Percentiles rank a stretch among this genome's conserved stretches.
phyloP scores from a whole-genome alignment of 2,797 vertebrate genomes.

The Botia almorhae region DNA sequence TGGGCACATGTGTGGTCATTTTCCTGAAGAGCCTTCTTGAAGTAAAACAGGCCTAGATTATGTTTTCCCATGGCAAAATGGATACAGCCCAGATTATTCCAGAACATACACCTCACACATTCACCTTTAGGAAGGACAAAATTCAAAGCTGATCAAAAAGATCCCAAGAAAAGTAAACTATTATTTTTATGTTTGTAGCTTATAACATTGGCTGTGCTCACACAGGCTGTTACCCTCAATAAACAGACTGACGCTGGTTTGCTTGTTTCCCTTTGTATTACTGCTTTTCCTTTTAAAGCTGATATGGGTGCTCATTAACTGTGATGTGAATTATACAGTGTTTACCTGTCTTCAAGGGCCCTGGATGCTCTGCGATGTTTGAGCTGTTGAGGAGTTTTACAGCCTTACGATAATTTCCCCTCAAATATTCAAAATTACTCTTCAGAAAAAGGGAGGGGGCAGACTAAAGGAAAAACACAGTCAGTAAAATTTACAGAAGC shows the following conservation, averaged over 20 bases:
- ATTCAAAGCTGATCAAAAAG: background rate
- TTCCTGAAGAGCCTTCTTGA: constrained; percentile 98
- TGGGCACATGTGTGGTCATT: constrained; percentile 93
- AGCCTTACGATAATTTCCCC: constrained; percentile 98
- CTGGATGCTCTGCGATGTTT: constrained; percentile 96
- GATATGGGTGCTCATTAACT: background rate
- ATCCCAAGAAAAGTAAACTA: too few relatives aligned
- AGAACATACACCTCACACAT: constrained; percentile 98
- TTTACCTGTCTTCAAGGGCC: constrained; percentile 95
- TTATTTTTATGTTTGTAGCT: too few relatives aligned
- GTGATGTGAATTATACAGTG: background rate
- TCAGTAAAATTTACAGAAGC: too few relatives aligned
- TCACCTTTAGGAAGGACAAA: constrained; percentile 79
- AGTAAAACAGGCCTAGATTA: constrained; percentile 98
- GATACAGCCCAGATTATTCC: constrained; percentile 99
- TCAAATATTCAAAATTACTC: constrained; percentile 98
- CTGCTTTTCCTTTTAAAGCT: background rate
- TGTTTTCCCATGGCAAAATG: constrained; percentile 99
- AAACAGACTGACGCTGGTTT: background rate
- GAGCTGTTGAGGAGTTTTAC: constrained; percentile 96
- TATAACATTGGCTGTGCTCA: too few relatives aligned
- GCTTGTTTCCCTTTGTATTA: too few relatives aligned
- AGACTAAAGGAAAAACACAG: constrained; percentile 79
- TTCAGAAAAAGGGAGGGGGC: constrained; percentile 96
- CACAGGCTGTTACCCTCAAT: too few relatives aligned